Evolutionary conservation across 2,888 invertebrate genomes (phyloP).

Genomic region (Orthosia incerta): DNA sequence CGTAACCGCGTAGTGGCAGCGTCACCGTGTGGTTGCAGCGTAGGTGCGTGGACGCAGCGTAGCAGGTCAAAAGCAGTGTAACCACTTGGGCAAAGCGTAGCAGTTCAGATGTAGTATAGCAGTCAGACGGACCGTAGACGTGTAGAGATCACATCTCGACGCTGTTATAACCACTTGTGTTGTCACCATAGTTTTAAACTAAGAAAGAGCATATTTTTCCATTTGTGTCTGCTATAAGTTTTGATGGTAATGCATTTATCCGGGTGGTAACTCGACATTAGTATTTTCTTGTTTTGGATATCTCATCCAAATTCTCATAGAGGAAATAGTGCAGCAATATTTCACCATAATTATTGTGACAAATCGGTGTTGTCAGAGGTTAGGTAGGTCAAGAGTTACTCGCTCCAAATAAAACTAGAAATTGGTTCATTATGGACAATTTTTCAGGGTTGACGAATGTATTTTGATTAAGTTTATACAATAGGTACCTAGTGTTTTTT

Average conservation of each 20-base stretch:
- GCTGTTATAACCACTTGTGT: neutral
- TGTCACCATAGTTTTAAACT: too few relatives aligned
- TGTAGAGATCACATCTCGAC: neutral
- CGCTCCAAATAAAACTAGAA: slow-evolving; percentile 18
- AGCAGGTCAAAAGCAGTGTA: neutral
- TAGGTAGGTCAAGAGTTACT: neutral
- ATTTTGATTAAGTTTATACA: neutral
- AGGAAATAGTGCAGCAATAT: slow-evolving; percentile 10
- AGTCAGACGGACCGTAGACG: neutral
- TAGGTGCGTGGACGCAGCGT: neutral
- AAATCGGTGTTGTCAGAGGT: neutral
- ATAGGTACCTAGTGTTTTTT: neutral
- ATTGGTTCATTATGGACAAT: slow-evolving; percentile 20
- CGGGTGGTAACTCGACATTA: too few relatives aligned
- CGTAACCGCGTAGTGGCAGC: neutral
- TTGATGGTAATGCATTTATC: neutral
- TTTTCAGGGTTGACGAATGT: slow-evolving; percentile 9
- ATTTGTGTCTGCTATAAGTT: neutral
- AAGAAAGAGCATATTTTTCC: neutral
- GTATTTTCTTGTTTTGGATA: neutral
- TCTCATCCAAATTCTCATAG: too few relatives aligned
- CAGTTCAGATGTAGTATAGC: neutral
- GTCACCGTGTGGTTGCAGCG: neutral
- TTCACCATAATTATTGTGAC: neutral
- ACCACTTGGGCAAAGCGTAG: neutral